Evolutionary conservation across 2,797 vertebrate genomes (phyloP), one percentile per base, ranked within the genome.

Genomic region (Hirundo rustica): DNA sequence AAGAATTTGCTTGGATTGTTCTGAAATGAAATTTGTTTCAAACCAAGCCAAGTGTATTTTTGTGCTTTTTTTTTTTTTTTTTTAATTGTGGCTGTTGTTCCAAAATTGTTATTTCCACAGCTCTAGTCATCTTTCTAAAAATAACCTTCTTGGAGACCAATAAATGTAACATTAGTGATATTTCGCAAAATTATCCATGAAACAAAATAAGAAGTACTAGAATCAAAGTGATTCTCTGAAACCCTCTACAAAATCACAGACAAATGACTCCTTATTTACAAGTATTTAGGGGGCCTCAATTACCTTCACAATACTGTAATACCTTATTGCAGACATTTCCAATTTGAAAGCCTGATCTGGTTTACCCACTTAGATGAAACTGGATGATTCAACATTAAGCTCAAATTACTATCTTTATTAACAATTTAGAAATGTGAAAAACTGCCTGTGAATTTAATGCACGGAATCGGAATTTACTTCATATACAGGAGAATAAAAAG

Each of bases 21-120:
- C 53, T n/a, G 57, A 70, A 85, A 83, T 34, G 1, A 67, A 83
- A 40, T 61, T 36, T 60, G 3, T 85, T 88, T 85, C 81, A 17
- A 50, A 65, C 2, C 16, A 85, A 74, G 5, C 1, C 25, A 47
- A 61, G 36, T 36, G 2, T 27, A 2, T n/a, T 42, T 75, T 20
- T 67, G 16, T 7, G 8, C 0, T 1, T 5, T 36, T 38, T 40
- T 51, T 29, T n/a, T 23, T 0, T 1, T 6, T 36, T 38, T 40
- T 51, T 29, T n/a, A 18, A 11, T 44, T 40, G 29, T 51, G 26
- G 3, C 7, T 30, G 5, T 77, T 67, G 38, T 34, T 20, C 19
- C 27, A 38, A 66, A 79, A 79, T 50, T 85, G 30, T 78, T 82
- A 51, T 81, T 80, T 8, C 18, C 13, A 27, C 11, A 68, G 15